Conservation (phyloP, 2,888 invertebrate genomes). For the Protophormia terraenovae region DNA sequence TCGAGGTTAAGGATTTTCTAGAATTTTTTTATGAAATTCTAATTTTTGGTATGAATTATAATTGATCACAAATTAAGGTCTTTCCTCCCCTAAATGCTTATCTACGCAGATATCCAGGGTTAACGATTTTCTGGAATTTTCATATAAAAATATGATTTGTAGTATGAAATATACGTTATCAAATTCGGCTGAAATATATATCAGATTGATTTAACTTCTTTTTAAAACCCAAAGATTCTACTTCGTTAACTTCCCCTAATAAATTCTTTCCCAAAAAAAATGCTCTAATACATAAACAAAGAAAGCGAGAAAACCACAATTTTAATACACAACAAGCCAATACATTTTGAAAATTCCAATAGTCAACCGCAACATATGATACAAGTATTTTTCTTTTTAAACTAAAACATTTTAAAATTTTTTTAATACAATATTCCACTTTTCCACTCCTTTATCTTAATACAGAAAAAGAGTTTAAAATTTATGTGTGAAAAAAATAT, state of each 20-base stretch:
- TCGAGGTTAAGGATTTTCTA: too few species aligned
- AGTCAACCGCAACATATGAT: slow-evolving; percentile 57
- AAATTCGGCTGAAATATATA: too few species aligned
- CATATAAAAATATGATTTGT: too few species aligned
- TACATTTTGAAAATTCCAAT: slow-evolving; percentile 37
- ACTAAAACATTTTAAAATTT: background rate
- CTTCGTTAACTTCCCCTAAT: slow-evolving; percentile 22
- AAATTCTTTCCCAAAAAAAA: background rate
- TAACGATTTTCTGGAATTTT: too few species aligned
- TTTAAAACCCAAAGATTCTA: background rate
- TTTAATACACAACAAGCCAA: slow-evolving; percentile 36
- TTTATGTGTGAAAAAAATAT: slow-evolving; percentile 60
- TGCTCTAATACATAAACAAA: background rate
- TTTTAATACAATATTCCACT: background rate
- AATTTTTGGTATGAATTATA: too few species aligned
- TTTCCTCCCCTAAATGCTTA: too few species aligned
- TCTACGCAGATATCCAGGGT: too few species aligned
- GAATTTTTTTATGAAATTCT: too few species aligned
- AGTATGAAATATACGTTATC: too few species aligned
- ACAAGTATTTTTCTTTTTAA: slow-evolving; percentile 13
- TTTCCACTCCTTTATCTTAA: background rate
- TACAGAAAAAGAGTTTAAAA: slow-evolving; percentile 50
- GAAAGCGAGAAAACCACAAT: slow-evolving; percentile 28
- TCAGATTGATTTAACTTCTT: too few species aligned
- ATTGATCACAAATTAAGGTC: too few species aligned